Evolutionary conservation across 2,888 invertebrate genomes (phyloP).

Genomic region (Arrhopalites spinosus): DNA sequence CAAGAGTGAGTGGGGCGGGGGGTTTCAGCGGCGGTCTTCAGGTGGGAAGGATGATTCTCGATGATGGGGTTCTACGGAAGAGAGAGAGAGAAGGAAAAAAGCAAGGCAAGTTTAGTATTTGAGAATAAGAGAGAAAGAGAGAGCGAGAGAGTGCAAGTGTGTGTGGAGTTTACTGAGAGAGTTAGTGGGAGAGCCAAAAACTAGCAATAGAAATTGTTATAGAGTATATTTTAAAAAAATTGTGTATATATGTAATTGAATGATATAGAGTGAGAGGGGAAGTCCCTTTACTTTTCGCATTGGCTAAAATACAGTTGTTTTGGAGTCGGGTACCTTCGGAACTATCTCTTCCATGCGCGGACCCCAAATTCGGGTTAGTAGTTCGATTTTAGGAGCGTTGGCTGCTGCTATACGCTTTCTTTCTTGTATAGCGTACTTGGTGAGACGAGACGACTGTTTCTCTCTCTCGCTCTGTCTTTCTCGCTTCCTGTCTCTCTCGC

Average conservation of each 20-base stretch:
- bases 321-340: slow-evolving; percentile 2
- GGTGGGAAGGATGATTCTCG: slow-evolving; percentile 14
- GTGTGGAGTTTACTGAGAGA: slow-evolving; percentile 7
- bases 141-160: background rate
- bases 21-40: background rate
- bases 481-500: background rate
- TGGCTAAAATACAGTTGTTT: slow-evolving; percentile 22
- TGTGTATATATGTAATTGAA: background rate
- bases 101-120: background rate
- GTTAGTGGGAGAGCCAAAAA: background rate
- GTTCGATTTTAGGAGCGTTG: slow-evolving; percentile 32
- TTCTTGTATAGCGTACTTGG: slow-evolving; percentile 14
- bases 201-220: background rate
- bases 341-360: slow-evolving; percentile 38
- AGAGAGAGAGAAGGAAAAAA: background rate
- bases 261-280: background rate
- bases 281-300: slow-evolving; percentile 29
- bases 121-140: background rate
- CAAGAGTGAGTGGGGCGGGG: slow-evolving; percentile 23
- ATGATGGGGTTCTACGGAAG: slow-evolving; percentile 8
- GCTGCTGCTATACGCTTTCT: slow-evolving; percentile 24
- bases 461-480: background rate
- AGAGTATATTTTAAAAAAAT: background rate
- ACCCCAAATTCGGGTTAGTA: slow-evolving; percentile 37
- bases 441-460: background rate